A percentile compares a stretch with the other conserved stretches of the same genome.
phyloP scores from a whole-genome alignment of 2,888 invertebrate species.

The Sipha maydis region DNA sequence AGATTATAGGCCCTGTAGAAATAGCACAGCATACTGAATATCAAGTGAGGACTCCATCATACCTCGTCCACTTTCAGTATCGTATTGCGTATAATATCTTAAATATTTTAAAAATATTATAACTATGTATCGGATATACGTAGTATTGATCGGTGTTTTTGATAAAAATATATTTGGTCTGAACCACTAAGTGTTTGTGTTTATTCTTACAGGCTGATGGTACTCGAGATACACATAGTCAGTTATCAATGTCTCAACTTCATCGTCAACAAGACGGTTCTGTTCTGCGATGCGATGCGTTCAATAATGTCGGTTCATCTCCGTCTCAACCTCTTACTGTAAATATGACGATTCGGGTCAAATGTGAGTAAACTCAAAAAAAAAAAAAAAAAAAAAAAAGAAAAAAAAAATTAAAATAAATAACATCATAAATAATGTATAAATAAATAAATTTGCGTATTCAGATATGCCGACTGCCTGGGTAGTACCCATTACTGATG shows the following conservation, averaged over 20 bases:
- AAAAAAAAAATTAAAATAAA: neutral
- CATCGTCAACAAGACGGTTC: constrained; percentile 56
- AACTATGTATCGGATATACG: neutral
- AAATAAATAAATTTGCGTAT: neutral
- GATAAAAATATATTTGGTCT: too few species aligned
- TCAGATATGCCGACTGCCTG: constrained; percentile 44
- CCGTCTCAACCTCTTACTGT: constrained; percentile 43
- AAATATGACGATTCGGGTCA: constrained; percentile 57
- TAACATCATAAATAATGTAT: neutral
- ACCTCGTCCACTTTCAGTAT: neutral
- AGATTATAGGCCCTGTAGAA: constrained; percentile 51
- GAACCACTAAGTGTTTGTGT: too few species aligned
- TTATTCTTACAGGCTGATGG: constrained; percentile 36
- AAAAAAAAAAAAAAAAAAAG: neutral
- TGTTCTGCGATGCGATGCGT: constrained; percentile 48
- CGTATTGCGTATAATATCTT: neutral
- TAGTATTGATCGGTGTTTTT: too few species aligned
- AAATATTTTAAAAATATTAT: neutral
- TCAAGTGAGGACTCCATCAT: constrained; percentile 9
- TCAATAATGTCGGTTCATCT: constrained; percentile 43
- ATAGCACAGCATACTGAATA: constrained; percentile 58
- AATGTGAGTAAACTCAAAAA: constrained; percentile 33
- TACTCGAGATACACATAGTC: constrained; percentile 54
- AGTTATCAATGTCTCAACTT: constrained; percentile 40
- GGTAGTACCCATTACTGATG: constrained; percentile 38